Percentiles rank a stretch among this genome's conserved stretches.
Evolutionary conservation across 2,888 invertebrate genomes (phyloP).

Genomic region (Rotaria macrura): DNA sequence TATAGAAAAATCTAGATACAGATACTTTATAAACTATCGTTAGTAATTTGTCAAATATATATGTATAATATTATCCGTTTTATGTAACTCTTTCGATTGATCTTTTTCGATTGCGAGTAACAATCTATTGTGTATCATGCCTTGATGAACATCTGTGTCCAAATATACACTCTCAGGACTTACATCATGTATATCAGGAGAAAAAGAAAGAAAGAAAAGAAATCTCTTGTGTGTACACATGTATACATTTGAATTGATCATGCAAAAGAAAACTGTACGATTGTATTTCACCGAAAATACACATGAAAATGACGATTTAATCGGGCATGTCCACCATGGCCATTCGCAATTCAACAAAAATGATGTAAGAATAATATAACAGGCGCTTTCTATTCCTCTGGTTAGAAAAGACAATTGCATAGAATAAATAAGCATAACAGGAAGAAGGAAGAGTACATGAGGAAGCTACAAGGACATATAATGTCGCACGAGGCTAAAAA

Average conservation of each 20-base stretch:
- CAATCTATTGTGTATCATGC: background rate
- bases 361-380: background rate
- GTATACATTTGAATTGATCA: background rate
- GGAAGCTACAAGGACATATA: background rate
- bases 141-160: background rate
- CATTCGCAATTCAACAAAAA: background rate
- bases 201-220: background rate
- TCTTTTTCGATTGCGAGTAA: background rate
- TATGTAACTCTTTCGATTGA: constrained; percentile 3
- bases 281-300: background rate
- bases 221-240: background rate
- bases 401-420: background rate
- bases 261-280: constrained; percentile 3
- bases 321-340: background rate
- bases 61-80: background rate
- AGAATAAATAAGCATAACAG: background rate
- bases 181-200: background rate
- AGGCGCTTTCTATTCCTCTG: background rate
- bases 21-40: background rate
- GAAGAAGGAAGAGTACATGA: background rate
- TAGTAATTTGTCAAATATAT: background rate
- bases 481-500: background rate
- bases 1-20: background rate
- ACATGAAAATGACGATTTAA: background rate
- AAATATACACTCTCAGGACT: background rate